Conservation (phyloP, 2,888 invertebrate genomes). For the Microplitis deprimator region DNA sequence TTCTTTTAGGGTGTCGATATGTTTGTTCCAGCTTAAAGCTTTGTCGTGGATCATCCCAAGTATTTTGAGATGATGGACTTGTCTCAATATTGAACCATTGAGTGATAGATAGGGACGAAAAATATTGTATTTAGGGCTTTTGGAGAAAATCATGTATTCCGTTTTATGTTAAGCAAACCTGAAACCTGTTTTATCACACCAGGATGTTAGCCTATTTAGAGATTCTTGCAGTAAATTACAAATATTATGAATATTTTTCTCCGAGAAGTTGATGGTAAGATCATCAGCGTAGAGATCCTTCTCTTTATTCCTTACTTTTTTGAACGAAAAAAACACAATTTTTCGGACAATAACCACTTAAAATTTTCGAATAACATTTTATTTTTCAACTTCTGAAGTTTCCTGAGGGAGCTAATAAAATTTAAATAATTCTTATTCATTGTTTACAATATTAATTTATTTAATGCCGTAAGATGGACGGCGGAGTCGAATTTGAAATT, state of each 20-base stretch:
- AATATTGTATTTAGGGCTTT: neutral
- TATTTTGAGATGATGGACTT: constrained; percentile 23
- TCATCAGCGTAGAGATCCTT: constrained; percentile 42
- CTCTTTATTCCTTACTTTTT: too few relatives aligned
- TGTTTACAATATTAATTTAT: too few relatives aligned
- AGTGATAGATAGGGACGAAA: neutral
- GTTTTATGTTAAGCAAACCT: constrained; percentile 40
- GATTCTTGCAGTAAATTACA: constrained; percentile 22
- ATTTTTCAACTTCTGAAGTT: too few relatives aligned
- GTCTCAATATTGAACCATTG: neutral
- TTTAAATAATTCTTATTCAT: too few relatives aligned
- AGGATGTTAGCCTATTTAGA: constrained; percentile 28
- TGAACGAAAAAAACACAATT: too few relatives aligned
- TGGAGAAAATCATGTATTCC: constrained; percentile 31
- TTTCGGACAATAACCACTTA: too few relatives aligned
- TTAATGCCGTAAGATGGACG: too few relatives aligned
- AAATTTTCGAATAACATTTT: too few relatives aligned
- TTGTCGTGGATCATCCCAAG: constrained; percentile 24
- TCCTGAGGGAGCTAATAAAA: too few relatives aligned
- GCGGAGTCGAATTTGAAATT: too few relatives aligned
- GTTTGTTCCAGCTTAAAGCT: neutral
- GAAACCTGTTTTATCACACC: constrained; percentile 25
- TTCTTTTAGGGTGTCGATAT: neutral
- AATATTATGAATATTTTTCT: constrained; percentile 23
- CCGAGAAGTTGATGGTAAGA: constrained; percentile 25